Evolutionary conservation across 2,888 invertebrate species (phyloP).

Genomic region (Furcula furcula): DNA sequence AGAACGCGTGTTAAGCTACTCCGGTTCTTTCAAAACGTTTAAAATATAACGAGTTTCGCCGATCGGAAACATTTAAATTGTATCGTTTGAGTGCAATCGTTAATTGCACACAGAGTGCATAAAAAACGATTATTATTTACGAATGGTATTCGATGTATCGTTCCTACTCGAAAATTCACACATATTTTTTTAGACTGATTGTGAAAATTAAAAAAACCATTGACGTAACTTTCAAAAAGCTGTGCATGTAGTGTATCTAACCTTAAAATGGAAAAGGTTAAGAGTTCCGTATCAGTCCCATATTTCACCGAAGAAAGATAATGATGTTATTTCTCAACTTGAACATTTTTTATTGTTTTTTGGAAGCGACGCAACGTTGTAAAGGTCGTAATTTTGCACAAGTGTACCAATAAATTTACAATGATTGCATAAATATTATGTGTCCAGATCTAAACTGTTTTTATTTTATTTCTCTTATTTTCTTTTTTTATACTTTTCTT

Average conservation of each 20-base stretch:
- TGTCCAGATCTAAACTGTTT: constrained; percentile 3
- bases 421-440: constrained; percentile 1
- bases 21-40: constrained; percentile 31
- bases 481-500: no score
- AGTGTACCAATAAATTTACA: constrained; percentile 6
- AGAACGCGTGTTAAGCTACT: constrained; percentile 28
- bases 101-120: constrained; percentile 37
- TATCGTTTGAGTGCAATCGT: constrained; percentile 52
- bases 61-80: constrained; percentile 60
- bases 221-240: constrained; percentile 29
- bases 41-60: constrained; percentile 43
- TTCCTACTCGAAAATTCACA: constrained; percentile 32
- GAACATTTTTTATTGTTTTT: constrained; percentile 33
- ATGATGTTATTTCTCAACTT: constrained; percentile 43
- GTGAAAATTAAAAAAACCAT: constrained; percentile 26
- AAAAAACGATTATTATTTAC: constrained; percentile 42
- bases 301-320: constrained; percentile 46
- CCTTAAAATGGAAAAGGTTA: constrained; percentile 48
- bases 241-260: constrained; percentile 19
- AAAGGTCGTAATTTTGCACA: constrained; percentile 21
- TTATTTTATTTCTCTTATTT: neutral
- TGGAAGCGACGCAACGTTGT: constrained; percentile 29
- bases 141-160: constrained; percentile 29
- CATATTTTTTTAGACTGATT: constrained; percentile 34
- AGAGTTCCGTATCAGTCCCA: constrained; percentile 43